Conservation (phyloP, 2,888 invertebrate species). For the Leucoma salicis region DNA sequence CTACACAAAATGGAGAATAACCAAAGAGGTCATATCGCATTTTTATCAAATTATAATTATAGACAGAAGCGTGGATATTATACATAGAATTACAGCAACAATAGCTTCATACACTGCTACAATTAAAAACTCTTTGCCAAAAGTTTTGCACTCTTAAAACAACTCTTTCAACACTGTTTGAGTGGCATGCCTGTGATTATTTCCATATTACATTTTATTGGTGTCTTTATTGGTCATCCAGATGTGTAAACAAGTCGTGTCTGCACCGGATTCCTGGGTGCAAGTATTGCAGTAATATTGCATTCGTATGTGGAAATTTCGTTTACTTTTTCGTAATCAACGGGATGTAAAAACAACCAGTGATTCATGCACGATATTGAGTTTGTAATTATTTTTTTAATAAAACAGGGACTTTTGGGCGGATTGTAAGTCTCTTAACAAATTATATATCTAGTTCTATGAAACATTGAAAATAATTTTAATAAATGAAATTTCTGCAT, state of each 20-base stretch:
- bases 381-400: not conserved
- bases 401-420: not conserved
- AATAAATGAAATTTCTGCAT: too few species aligned
- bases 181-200: slow-evolving; percentile 40
- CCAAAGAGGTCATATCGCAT: too few species aligned
- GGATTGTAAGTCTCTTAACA: too few species aligned
- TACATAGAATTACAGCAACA: too few species aligned
- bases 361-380: slow-evolving; percentile 17
- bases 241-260: slow-evolving; percentile 64
- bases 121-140: slow-evolving; percentile 28
- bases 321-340: slow-evolving; percentile 30
- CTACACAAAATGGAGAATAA: too few species aligned
- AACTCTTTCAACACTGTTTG: slow-evolving; percentile 16
- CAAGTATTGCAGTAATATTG: slow-evolving; percentile 34
- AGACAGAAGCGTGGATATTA: too few species aligned
- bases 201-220: slow-evolving; percentile 59
- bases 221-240: slow-evolving; percentile 60
- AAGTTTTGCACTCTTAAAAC: slow-evolving; percentile 12
- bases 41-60: too few species aligned
- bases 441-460: too few species aligned
- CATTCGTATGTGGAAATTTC: slow-evolving; percentile 33
- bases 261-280: slow-evolving; percentile 45
- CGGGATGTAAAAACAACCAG: slow-evolving; percentile 31
- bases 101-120: too few species aligned
- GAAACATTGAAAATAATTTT: too few species aligned